phyloP scores from a whole-genome alignment of 2,113 vertebrate species.

The Indri indri region DNA sequence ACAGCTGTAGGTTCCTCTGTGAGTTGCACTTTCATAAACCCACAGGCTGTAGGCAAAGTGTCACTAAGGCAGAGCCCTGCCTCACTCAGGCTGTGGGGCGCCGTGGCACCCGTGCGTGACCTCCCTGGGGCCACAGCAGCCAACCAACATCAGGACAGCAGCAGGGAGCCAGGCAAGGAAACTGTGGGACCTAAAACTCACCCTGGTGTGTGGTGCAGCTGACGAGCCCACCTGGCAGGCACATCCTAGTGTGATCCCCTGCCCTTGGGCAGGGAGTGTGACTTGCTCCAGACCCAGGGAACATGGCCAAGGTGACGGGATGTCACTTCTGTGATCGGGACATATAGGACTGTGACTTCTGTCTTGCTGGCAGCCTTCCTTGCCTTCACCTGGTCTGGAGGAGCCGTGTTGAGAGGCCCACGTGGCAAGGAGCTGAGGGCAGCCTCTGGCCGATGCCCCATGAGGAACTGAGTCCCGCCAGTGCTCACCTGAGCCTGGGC shows the following conservation, averaged over 20 bases:
- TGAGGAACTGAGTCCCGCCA: background rate
- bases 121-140: background rate
- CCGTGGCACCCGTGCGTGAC: background rate
- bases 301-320: background rate
- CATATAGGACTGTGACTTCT: background rate
- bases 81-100: background rate
- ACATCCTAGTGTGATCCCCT: accelerated
- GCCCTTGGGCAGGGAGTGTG: too few species aligned
- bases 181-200: background rate
- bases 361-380: background rate
- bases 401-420: background rate
- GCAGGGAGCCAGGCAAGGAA: background rate
- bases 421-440: background rate
- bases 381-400: background rate
- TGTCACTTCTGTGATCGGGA: background rate
- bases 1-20: background rate
- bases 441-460: too few species aligned
- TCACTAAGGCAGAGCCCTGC: background rate
- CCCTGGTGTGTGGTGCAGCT: accelerated
- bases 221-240: accelerated
- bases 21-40: background rate
- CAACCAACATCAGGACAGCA: background rate
- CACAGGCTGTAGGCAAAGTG: background rate
- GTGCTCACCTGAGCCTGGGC: background rate
- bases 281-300: background rate